Percentiles rank a stretch among this genome's conserved stretches.
These are phyloP conservation scores for Aurelia sp. DNA, from an alignment of 30 jellyfish, hydroid and myxozoan species.

Conservation along the genomic window DNA sequence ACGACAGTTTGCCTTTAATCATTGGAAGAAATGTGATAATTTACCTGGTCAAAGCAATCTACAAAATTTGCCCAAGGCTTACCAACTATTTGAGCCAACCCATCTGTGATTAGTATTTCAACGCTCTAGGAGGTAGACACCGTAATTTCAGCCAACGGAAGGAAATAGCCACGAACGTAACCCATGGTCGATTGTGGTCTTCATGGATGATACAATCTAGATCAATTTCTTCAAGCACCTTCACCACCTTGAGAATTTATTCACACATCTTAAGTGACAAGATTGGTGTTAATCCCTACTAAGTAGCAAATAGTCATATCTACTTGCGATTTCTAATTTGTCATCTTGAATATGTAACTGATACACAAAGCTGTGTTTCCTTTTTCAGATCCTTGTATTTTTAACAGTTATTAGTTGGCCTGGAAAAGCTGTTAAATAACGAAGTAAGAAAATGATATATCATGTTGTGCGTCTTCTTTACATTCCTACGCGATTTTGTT, in stretches of 20 bases:
- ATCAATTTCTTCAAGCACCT: conserved; percentile 42
- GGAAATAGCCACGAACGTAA: conserved; percentile 31
- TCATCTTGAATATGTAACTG: conserved; percentile 61
- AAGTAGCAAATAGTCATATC: conserved; percentile 69
- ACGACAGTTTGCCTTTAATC: too few relatives aligned
- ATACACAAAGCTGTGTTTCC: conserved; percentile 22
- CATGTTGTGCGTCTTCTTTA: too few relatives aligned
- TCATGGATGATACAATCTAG: conserved; percentile 7
- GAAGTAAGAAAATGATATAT: too few relatives aligned
- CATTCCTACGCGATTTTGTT: too few relatives aligned
- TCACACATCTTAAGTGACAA: conserved; percentile 56
- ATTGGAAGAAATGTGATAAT: too few relatives aligned
- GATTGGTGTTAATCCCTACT: conserved; percentile 30
- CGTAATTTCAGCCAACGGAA: not conserved
- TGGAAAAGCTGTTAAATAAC: too few relatives aligned
- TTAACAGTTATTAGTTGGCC: too few relatives aligned
- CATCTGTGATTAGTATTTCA: conserved; percentile 62
- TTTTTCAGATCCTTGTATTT: not conserved
- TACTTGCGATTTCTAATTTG: conserved; percentile 46
- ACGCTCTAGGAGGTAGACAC: conserved; percentile 53
- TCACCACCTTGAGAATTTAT: conserved; percentile 41
- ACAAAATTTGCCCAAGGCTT: not conserved
- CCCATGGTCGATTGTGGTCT: conserved; percentile 42
- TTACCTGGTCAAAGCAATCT: too few relatives aligned
- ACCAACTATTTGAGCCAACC: not conserved